These are phyloP conservation scores for Drosophila tristis DNA, from an alignment of 1,140 invertebrate species.

Conservation along the genomic window DNA sequence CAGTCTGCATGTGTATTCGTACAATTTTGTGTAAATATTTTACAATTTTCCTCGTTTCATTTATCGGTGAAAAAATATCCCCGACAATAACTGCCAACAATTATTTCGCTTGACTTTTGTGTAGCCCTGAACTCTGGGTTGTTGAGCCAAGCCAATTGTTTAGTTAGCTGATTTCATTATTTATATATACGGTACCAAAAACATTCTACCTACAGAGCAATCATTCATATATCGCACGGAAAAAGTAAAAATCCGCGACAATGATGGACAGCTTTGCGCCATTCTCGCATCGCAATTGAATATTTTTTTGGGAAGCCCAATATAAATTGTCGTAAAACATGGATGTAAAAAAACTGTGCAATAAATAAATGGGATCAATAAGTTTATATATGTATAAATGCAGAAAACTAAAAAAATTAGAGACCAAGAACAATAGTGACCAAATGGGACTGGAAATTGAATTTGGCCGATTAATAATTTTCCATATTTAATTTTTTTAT, in stretches of 20 bases:
- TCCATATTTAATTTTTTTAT: too few relatives aligned
- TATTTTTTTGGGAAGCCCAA: constrained; percentile 13
- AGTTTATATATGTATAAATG: too few relatives aligned
- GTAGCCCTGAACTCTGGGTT: background rate
- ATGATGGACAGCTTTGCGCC: constrained; percentile 58
- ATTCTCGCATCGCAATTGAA: too few relatives aligned
- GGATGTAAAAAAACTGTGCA: constrained; percentile 34
- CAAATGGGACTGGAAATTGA: too few relatives aligned
- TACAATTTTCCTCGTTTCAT: too few relatives aligned
- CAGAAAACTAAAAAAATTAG: too few relatives aligned
- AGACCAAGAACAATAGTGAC: too few relatives aligned
- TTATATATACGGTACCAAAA: constrained; percentile 17
- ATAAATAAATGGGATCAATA: constrained; percentile 37
- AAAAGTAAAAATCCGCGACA: constrained; percentile 25
- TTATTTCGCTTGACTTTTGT: constrained; percentile 25
- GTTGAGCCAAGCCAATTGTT: background rate
- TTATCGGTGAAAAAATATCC: too few relatives aligned
- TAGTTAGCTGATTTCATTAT: constrained; percentile 31
- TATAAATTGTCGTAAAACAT: constrained; percentile 31
- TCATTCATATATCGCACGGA: constrained; percentile 27
- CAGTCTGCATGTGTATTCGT: too few relatives aligned
- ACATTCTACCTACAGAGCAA: constrained; percentile 14
- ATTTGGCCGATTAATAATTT: too few relatives aligned
- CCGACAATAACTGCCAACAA: too few relatives aligned
- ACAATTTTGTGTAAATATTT: too few relatives aligned